Evolutionary conservation across 2,888 invertebrate genomes (phyloP), one percentile per base, ranked within the genome.

Genomic region (Aethes cnicana): DNA sequence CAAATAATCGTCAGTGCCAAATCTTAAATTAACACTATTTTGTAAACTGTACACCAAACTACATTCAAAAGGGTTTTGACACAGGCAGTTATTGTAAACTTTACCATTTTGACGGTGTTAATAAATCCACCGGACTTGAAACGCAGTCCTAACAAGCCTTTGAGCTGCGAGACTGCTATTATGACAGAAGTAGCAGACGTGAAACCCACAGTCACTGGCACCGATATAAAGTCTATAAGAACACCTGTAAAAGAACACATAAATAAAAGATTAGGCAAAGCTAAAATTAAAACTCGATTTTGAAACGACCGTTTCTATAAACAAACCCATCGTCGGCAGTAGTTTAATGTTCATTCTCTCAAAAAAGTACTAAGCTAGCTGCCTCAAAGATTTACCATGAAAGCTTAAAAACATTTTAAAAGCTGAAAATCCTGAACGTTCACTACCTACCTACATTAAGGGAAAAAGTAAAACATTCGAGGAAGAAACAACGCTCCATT

Each of bases 161-260:
- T 96, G 1, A 97, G 79, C 77, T 97, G 97, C 0, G 96, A 96
- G 9, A 94, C 93, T 2, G 95, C 95, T 53, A 97, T 97, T 56
- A 97, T 97, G 28, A 97, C 94, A 23, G 97, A 97, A 0, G 97
- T 97, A 0, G 97, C 97, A 4, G 97, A 96, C 1, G 97, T 97
- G 74, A 97, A 97, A 0, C 96, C 96, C 8, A 96, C 95, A 0
- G 96, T 96, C 4, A 96, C 96, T 0, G 97, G 97, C 58, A 96
- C 92, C 0, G 97, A 97, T 71, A 97, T 97, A 70, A 97, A 96
- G 76, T 97, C 96, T 59, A 97, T 94, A 42, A 97, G 85, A 36
- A 96, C 96, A 62, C 96, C 96, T 96, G 84, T 1, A 71, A 75
- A 56, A 53, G 26, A 41, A 9, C 26, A 36, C 20, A 14, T 18